Evolutionary conservation across 1,140 invertebrate species (phyloP).

Genomic region (Hyles vespertilio): DNA sequence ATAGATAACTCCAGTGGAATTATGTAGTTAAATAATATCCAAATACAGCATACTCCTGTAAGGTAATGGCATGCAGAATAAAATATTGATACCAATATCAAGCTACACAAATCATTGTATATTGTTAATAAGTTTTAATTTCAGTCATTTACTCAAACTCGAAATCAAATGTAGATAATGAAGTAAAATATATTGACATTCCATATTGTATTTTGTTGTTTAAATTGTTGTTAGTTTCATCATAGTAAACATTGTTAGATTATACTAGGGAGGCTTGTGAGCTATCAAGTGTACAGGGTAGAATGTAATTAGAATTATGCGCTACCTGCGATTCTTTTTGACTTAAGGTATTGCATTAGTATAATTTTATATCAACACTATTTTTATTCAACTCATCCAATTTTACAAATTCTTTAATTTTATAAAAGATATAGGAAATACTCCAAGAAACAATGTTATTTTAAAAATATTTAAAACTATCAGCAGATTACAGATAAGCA

Average conservation of each 20-base stretch:
- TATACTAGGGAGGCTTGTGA: no score
- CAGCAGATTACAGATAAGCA: no score
- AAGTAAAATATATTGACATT: conserved; percentile 75
- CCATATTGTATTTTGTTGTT: conserved; percentile 72
- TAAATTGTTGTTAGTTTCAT: conserved; percentile 38
- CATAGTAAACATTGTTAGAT: not conserved
- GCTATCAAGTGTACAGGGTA: no score
- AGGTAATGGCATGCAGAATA: conserved; percentile 35
- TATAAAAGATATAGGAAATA: no score
- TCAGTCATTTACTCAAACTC: conserved; percentile 57
- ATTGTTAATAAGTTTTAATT: conserved; percentile 68
- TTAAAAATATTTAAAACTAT: no score
- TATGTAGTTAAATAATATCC: conserved; percentile 51
- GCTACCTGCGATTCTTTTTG: no score
- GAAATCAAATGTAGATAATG: conserved; percentile 71
- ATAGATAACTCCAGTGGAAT: conserved; percentile 65
- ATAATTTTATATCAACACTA: no score
- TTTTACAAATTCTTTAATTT: no score
- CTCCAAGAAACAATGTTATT: no score
- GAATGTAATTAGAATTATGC: no score
- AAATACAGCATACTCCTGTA: conserved; percentile 42
- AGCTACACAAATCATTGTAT: conserved; percentile 56
- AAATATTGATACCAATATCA: conserved; percentile 35
- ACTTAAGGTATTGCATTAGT: no score
- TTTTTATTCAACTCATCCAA: no score